Conservation (phyloP, 2,888 invertebrate species). For the Pardosa pseudoannulata region DNA sequence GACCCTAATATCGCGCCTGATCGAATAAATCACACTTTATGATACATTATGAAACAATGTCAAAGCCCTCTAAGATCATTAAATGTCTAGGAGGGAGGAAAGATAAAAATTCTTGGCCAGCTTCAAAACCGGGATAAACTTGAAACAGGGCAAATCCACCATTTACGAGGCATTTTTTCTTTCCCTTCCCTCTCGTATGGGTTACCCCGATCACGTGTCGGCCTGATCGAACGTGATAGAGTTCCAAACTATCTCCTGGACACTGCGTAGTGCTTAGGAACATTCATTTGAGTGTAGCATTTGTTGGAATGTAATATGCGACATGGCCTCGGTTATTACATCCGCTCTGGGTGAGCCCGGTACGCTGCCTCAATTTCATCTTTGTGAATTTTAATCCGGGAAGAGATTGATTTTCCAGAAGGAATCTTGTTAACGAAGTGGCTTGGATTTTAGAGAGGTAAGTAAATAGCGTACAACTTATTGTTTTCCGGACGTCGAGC, state of each 20-base stretch:
- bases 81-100: not conserved
- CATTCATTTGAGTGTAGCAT: not conserved
- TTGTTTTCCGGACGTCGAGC: too few species aligned
- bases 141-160: constrained; percentile 42
- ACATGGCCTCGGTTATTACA: not conserved
- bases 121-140: not conserved
- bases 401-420: too few species aligned
- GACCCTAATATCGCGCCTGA: not conserved
- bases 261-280: not conserved
- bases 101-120: not conserved
- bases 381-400: constrained; percentile 1
- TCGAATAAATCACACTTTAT: not conserved
- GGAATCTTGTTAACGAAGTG: too few species aligned
- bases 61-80: constrained; percentile 12
- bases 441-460: too few species aligned
- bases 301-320: constrained; percentile 5
- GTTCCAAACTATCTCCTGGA: constrained; percentile 4
- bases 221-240: constrained; percentile 30
- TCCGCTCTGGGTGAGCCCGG: not conserved
- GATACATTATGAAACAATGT: constrained; percentile 10
- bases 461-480: too few species aligned
- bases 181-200: not conserved
- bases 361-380: not conserved
- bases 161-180: constrained; percentile 39
- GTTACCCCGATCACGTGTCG: constrained; percentile 56